phyloP scores from a whole-genome alignment of 2,113 vertebrate species.

The Campylomormyrus tamandua region DNA sequence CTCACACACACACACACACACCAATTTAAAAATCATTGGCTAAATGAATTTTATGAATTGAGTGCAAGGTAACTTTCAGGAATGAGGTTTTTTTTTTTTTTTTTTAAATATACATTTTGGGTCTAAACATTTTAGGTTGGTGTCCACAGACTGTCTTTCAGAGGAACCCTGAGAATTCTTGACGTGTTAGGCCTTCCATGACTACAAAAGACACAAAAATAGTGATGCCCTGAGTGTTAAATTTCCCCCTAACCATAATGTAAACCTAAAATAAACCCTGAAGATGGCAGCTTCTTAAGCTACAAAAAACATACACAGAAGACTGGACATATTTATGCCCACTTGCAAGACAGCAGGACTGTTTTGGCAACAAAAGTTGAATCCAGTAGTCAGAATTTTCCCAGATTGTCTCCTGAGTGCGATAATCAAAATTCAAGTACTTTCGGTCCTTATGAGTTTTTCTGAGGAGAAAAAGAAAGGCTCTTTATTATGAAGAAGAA shows the following conservation, averaged over 20 bases:
- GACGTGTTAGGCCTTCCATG: background rate
- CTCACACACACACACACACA: background rate
- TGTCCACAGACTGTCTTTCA: background rate
- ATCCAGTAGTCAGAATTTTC: background rate
- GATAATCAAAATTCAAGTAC: slow-evolving; percentile 12
- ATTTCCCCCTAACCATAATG: background rate
- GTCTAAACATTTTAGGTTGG: background rate
- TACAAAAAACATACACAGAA: background rate
- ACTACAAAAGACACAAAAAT: background rate
- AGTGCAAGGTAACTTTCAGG: background rate
- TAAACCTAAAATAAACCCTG: background rate
- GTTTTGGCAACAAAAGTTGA: background rate
- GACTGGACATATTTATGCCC: background rate
- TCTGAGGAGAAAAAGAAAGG: slow-evolving; percentile 32
- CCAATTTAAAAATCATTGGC: background rate
- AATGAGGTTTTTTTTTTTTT: background rate
- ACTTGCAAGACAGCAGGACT: background rate
- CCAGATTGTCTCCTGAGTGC: background rate
- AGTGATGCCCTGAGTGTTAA: background rate
- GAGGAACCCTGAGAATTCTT: background rate
- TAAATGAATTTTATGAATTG: background rate
- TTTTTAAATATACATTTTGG: background rate
- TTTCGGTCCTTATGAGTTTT: slow-evolving; percentile 36
- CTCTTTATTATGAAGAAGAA: background rate
- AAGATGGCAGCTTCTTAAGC: background rate